Percentiles rank a stretch among this genome's conserved stretches.
Evolutionary conservation across 1,140 invertebrate species (phyloP).

Genomic region (Oryzaephilus surinamensis): DNA sequence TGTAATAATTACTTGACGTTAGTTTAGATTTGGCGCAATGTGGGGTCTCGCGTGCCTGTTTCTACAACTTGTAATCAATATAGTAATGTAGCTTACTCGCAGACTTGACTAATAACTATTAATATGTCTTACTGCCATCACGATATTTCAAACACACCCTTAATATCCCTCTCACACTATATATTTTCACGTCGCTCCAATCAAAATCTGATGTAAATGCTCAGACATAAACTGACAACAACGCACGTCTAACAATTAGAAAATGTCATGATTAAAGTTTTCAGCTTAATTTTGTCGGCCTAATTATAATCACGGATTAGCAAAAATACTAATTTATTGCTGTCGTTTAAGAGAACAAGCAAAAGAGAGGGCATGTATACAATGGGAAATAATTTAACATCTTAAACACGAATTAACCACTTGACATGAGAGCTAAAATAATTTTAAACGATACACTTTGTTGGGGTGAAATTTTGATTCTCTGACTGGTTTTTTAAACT

Average conservation of each 20-base stretch:
- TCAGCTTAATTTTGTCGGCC: conserved; percentile 10
- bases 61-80: conserved; percentile 27
- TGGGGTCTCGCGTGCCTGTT: conserved; percentile 21
- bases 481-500: too few relatives aligned
- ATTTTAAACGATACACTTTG: too few relatives aligned
- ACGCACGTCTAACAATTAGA: conserved; percentile 11
- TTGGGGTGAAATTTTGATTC: too few relatives aligned
- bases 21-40: conserved; percentile 26
- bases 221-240: conserved; percentile 8
- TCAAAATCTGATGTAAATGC: conserved; percentile 6
- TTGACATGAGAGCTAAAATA: too few relatives aligned
- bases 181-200: conserved; percentile 3
- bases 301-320: conserved; percentile 10
- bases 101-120: conserved; percentile 31
- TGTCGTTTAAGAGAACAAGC: too few relatives aligned
- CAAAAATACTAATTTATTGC: conserved; percentile 8
- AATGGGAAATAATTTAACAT: too few relatives aligned
- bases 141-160: conserved; percentile 29
- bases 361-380: too few relatives aligned
- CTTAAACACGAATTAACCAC: too few relatives aligned
- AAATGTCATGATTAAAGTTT: conserved; percentile 13
- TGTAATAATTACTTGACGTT: conserved; percentile 14
- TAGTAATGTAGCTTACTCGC: conserved; percentile 28
- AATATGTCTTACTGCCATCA: conserved; percentile 30
- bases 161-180: too few relatives aligned